phyloP scores from a whole-genome alignment of 1,140 invertebrate species.

The Eueides isabella region DNA sequence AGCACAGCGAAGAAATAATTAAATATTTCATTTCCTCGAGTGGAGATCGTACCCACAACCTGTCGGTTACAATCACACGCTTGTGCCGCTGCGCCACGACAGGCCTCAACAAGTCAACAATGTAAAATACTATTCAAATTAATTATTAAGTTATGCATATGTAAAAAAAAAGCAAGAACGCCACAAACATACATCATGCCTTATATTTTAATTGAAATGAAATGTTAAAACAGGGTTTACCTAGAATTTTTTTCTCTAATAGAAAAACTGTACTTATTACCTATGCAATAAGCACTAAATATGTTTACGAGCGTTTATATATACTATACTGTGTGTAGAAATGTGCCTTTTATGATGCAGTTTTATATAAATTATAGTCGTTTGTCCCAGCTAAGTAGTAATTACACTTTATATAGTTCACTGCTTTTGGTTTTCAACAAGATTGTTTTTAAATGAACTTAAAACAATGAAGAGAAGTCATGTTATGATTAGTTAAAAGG shows the following conservation, averaged over 20 bases:
- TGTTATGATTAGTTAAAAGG: neutral
- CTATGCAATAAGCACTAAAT: neutral
- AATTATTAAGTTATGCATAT: neutral
- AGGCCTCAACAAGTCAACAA: too few species aligned
- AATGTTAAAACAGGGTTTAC: neutral
- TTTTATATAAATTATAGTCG: neutral
- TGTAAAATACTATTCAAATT: too few species aligned
- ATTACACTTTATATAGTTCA: slow-evolving; percentile 30
- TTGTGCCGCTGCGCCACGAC: too few species aligned
- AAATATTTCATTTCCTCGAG: too few species aligned
- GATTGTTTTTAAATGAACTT: neutral
- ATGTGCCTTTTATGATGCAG: slow-evolving; percentile 1
- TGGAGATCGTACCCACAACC: too few species aligned
- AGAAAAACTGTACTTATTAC: neutral
- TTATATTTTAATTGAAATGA: slow-evolving; percentile 1
- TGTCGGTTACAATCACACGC: too few species aligned
- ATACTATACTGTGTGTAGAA: neutral
- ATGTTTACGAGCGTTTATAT: too few species aligned
- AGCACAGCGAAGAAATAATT: too few species aligned
- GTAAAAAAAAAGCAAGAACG: neutral
- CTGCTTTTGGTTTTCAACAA: slow-evolving; percentile 31
- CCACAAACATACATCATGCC: neutral
- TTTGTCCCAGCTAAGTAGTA: slow-evolving; percentile 11
- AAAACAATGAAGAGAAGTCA: neutral
- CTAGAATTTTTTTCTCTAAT: neutral